Conservation (phyloP, 2,888 invertebrate species). For the Oxytorus armatus region DNA sequence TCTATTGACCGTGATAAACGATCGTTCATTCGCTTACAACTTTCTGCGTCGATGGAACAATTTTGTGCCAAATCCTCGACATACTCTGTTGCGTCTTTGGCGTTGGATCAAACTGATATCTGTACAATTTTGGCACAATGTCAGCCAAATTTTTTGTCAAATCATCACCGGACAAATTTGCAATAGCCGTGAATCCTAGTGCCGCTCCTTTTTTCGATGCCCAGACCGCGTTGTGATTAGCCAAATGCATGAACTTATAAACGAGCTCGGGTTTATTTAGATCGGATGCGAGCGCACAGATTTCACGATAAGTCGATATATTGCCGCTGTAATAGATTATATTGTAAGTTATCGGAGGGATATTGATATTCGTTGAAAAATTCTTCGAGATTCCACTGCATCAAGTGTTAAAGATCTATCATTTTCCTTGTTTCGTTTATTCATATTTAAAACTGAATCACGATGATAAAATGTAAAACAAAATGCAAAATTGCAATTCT, state of each 20-base stretch:
- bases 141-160: slow-evolving; percentile 92
- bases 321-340: slow-evolving; percentile 89
- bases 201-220: slow-evolving; percentile 98
- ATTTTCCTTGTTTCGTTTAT: no score
- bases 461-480: not conserved
- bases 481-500: slow-evolving; percentile 20
- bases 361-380: not conserved
- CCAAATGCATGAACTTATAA: slow-evolving; percentile 98
- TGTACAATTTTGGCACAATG: slow-evolving; percentile 94
- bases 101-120: slow-evolving; percentile 96
- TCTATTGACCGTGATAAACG: slow-evolving; percentile 17
- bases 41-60: slow-evolving; percentile 94
- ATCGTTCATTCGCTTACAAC: slow-evolving; percentile 86
- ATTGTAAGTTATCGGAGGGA: slow-evolving; percentile 8
- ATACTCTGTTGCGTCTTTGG: slow-evolving; percentile 96
- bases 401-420: no score
- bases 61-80: slow-evolving; percentile 96
- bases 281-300: slow-evolving; percentile 96
- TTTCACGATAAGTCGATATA: slow-evolving; percentile 96
- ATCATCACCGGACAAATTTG: slow-evolving; percentile 93
- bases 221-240: slow-evolving; percentile 97
- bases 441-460: not conserved
- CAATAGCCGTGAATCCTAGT: slow-evolving; percentile 95
- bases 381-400: no score
- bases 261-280: slow-evolving; percentile 97